Conservation (phyloP, 2,113 vertebrate species). For the Tyto alba region DNA sequence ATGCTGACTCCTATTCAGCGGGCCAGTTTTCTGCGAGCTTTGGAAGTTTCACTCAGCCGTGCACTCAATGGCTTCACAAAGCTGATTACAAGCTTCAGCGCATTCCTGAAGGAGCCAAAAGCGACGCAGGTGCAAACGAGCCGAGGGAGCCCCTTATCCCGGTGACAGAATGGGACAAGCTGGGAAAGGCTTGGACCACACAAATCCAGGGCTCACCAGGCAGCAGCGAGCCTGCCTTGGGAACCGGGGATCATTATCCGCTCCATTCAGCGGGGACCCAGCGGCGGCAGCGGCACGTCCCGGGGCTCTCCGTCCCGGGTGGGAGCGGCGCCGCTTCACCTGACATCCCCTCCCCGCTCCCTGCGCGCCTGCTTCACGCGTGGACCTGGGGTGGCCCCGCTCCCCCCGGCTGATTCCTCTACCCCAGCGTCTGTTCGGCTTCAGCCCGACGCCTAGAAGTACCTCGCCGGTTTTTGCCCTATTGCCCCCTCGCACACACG, state of each 20-base stretch:
- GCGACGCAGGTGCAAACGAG: conserved; percentile 96
- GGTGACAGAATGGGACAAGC: conserved; percentile 86
- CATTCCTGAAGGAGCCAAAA: conserved; percentile 97
- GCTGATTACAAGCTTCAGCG: conserved; percentile 99
- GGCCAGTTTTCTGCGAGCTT: conserved; percentile 91
- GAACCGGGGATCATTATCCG: conserved; percentile 79
- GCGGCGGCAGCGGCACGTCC: conserved; percentile 33
- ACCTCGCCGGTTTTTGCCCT: too few relatives aligned
- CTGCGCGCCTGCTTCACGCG: not conserved
- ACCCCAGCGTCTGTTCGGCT: not conserved
- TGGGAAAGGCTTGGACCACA: conserved; percentile 89
- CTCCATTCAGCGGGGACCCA: conserved; percentile 73
- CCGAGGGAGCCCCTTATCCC: conserved; percentile 86
- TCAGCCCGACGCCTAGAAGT: not conserved
- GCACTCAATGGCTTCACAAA: conserved; percentile 98
- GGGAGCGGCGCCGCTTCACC: not conserved
- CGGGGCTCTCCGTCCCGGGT: not conserved
- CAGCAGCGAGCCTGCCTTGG: conserved; percentile 79
- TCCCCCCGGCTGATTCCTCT: not conserved
- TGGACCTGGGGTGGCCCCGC: not conserved
- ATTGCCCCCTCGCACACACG: not conserved
- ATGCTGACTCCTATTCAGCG: conserved; percentile 96
- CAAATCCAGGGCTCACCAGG: conserved; percentile 86
- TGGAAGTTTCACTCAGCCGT: conserved; percentile 96
- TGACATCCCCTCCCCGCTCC: not conserved